Evolutionary conservation across 2,888 invertebrate genomes (phyloP).

Genomic region (Chrysopilus asiliformis): DNA sequence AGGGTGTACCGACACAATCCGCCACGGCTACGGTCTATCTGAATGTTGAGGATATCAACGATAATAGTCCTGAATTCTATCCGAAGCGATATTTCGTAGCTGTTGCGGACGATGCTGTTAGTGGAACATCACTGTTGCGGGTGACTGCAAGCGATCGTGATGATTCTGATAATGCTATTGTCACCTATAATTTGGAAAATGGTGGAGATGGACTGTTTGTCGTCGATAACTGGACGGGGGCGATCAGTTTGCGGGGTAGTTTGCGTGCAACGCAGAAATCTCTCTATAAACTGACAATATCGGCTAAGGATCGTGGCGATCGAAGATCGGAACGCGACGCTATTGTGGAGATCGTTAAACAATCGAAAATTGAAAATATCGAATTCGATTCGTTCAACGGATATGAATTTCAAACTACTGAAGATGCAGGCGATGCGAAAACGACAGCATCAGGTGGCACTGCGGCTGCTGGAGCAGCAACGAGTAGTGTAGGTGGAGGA

Average conservation of each 20-base stretch:
- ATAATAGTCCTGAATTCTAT: constrained; percentile 85
- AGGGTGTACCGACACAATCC: constrained; percentile 79
- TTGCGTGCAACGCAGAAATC: constrained; percentile 51
- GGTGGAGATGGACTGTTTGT: constrained; percentile 69
- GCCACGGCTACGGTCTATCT: constrained; percentile 78
- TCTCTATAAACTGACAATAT: constrained; percentile 58
- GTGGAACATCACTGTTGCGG: constrained; percentile 53
- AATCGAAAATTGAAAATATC: constrained; percentile 54
- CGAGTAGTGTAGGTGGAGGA: too few relatives aligned
- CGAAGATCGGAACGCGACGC: constrained; percentile 60
- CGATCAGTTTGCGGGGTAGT: constrained; percentile 53
- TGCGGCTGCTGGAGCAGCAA: too few relatives aligned
- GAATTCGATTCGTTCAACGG: constrained; percentile 63
- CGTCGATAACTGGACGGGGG: constrained; percentile 64
- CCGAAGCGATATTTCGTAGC: constrained; percentile 74
- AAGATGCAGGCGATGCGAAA: constrained; percentile 58
- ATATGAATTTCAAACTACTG: constrained; percentile 69
- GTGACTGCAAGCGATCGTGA: constrained; percentile 77
- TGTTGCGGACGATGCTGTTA: constrained; percentile 51
- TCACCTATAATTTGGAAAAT: constrained; percentile 63
- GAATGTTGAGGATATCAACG: constrained; percentile 75
- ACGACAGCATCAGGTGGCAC: too few relatives aligned
- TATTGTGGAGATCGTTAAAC: constrained; percentile 64
- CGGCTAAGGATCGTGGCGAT: constrained; percentile 71
- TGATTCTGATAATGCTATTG: constrained; percentile 73